phyloP scores from a whole-genome alignment of 2,797 vertebrate species.

The Gorsachius magnificus region DNA sequence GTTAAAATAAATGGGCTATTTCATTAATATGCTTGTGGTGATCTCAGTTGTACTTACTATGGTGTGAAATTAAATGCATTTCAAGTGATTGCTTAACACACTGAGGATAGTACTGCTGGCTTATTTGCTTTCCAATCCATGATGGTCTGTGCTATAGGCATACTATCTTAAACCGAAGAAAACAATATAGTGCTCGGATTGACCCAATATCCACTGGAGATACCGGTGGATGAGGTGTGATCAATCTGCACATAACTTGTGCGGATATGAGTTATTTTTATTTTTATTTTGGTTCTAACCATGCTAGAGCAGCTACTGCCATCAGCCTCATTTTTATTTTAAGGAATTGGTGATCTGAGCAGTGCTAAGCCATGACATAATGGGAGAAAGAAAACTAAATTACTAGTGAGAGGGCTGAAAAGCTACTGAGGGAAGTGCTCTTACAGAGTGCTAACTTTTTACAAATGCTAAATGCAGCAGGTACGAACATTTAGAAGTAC shows the following conservation, averaged over 20 bases:
- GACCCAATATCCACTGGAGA: not conserved
- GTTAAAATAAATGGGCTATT: not conserved
- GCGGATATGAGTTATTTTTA: not conserved
- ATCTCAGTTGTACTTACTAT: not conserved
- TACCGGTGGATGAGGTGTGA: not conserved
- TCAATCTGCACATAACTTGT: not conserved
- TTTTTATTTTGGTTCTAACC: not conserved
- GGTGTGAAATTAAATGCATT: slow-evolving; percentile 12
- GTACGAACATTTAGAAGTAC: not conserved
- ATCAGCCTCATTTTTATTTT: not conserved
- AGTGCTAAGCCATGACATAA: not conserved
- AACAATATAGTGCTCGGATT: not conserved
- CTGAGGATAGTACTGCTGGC: not conserved
- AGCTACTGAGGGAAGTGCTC: not conserved
- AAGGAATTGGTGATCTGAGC: not conserved
- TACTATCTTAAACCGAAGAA: not conserved
- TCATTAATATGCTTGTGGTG: not conserved
- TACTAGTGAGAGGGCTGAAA: not conserved
- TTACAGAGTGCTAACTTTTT: not conserved
- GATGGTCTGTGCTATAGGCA: not conserved
- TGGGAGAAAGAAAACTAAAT: not conserved
- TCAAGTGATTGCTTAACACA: not conserved
- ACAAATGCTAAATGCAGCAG: not conserved
- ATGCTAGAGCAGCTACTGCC: not conserved
- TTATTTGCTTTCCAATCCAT: not conserved